Evolutionary conservation across 2,797 vertebrate genomes (phyloP).

Genomic region (Loriculus beryllinus): DNA sequence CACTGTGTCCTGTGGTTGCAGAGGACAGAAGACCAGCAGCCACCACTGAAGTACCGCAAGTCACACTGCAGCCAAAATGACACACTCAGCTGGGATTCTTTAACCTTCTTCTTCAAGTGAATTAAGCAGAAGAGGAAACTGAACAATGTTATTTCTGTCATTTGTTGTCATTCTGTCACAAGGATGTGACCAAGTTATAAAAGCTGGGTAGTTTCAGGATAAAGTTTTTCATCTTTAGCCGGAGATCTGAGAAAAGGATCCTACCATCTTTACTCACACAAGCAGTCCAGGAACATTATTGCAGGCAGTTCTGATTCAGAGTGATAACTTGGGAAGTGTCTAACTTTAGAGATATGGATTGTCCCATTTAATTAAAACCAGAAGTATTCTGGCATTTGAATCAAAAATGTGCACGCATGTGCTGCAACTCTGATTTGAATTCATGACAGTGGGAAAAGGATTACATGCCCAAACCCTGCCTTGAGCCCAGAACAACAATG

Average conservation of each 20-base stretch:
- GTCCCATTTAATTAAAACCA: background rate
- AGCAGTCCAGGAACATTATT: background rate
- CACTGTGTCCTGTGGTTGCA: background rate
- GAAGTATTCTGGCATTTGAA: background rate
- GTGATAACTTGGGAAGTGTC: background rate
- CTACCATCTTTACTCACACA: background rate
- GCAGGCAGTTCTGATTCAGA: background rate
- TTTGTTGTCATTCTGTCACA: background rate
- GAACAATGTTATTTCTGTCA: background rate
- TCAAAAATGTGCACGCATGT: background rate
- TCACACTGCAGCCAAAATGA: accelerated
- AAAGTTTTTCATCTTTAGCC: background rate
- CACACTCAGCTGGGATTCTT: background rate
- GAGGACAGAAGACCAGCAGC: background rate
- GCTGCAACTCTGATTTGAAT: background rate
- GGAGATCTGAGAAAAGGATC: background rate
- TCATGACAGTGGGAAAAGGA: background rate
- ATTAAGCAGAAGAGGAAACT: background rate
- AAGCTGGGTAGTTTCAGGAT: background rate
- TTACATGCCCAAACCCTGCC: background rate
- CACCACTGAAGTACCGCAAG: background rate
- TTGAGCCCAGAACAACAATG: background rate
- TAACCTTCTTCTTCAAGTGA: background rate
- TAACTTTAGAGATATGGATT: background rate
- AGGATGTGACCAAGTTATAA: background rate